Conservation (phyloP, 2,113 vertebrate species). For the Brachionichthys hirsutus region DNA sequence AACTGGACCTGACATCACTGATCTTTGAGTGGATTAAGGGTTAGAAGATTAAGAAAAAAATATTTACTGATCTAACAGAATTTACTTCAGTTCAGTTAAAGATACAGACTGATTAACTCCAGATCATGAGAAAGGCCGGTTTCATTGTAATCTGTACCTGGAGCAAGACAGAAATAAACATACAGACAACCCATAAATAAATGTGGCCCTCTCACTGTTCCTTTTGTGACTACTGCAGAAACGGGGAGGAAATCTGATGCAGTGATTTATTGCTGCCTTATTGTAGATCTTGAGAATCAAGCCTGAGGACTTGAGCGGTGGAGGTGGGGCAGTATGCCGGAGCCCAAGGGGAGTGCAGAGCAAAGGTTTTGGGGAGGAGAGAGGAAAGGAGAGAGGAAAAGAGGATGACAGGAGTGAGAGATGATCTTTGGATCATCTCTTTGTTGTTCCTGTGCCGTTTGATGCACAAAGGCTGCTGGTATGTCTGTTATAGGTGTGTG, state of each 20-base stretch:
- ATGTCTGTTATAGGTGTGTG: too few relatives aligned
- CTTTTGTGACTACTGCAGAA: conserved; percentile 19
- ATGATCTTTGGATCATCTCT: conserved; percentile 46
- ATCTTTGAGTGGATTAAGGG: too few relatives aligned
- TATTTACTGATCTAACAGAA: too few relatives aligned
- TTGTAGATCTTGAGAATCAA: conserved; percentile 17
- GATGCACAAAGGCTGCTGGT: conserved; percentile 21
- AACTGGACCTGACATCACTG: too few relatives aligned
- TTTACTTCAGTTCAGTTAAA: too few relatives aligned
- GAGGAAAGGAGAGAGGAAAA: conserved; percentile 25
- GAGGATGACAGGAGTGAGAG: conserved; percentile 39
- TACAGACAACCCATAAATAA: neutral
- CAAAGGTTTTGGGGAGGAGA: neutral
- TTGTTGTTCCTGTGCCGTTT: conserved; percentile 13
- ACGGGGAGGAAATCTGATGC: conserved; percentile 23
- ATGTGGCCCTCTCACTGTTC: too few relatives aligned
- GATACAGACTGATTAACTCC: too few relatives aligned
- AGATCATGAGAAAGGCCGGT: too few relatives aligned
- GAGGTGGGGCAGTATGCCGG: conserved; percentile 2
- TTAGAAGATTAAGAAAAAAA: too few relatives aligned
- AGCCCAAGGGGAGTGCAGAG: neutral
- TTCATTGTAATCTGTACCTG: conserved; percentile 23
- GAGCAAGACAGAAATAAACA: neutral
- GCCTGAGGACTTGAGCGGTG: conserved; percentile 7
- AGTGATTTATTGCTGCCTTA: conserved; percentile 42